A percentile compares a stretch with the other conserved stretches of the same genome.
These are phyloP conservation scores for Oeneis ivallda DNA, from an alignment of 2,888 invertebrate genomes.

Conservation along the genomic window DNA sequence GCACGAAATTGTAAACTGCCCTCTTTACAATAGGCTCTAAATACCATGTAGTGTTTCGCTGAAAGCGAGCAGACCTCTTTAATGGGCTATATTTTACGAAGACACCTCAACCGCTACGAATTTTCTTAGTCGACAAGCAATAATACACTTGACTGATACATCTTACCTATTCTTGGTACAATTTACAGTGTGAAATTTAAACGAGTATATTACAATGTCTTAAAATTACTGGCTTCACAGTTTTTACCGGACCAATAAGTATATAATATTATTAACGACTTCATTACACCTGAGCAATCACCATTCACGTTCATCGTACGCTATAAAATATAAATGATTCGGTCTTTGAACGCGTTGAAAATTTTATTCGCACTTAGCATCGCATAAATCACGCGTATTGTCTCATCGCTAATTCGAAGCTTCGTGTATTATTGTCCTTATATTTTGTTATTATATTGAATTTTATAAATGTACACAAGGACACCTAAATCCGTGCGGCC, in stretches of 20 bases:
- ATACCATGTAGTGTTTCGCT: conserved; percentile 47
- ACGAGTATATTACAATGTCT: no score
- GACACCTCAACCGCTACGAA: conserved; percentile 3
- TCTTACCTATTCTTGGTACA: background rate
- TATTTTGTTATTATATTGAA: conserved; percentile 53
- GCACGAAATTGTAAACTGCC: conserved; percentile 80
- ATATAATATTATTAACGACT: background rate
- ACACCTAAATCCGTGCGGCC: conserved; percentile 69
- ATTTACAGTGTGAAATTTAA: no score
- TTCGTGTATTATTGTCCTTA: conserved; percentile 69
- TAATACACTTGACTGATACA: background rate
- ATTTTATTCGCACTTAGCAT: conserved; percentile 40
- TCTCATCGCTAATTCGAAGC: conserved; percentile 51
- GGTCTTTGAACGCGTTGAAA: conserved; percentile 21
- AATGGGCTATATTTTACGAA: conserved; percentile 19
- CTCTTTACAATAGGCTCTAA: conserved; percentile 73
- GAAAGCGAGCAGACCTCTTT: conserved; percentile 26
- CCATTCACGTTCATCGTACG: background rate
- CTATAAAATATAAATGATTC: conserved; percentile 7
- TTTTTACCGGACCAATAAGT: no score
- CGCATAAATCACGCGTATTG: conserved; percentile 54
- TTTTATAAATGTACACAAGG: conserved; percentile 72
- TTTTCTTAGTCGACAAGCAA: background rate
- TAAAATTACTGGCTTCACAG: no score
- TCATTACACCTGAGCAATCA: background rate